Base-by-base conservation (phyloP, 1,140 invertebrate genomes). In the Galendromus occidentalis region DNA sequence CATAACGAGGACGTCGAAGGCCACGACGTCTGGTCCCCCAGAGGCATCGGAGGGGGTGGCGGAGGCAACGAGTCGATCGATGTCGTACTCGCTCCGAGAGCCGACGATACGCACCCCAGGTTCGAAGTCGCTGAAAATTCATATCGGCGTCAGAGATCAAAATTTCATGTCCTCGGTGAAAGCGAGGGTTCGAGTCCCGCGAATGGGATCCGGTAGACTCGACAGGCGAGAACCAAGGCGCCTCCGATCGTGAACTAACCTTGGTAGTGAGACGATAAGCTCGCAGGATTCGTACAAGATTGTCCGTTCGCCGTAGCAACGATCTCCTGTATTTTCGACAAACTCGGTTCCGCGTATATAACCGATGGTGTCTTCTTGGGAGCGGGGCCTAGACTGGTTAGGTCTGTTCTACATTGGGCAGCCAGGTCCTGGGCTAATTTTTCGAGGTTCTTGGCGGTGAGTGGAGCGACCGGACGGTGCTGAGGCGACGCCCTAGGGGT, bases 51-150 rank as follows among this genome's bases (percentile, higher is more conserved):
- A 25, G 51, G 51, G 14, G 75, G 74, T 42, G 73, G 74, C n/a
- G 75, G 74, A 42, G 74, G 74, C 39, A 75, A 67, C n/a, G 74
- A 75, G 66, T 71, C 71, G 1, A 75, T 59, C 14, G 51, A 59
- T 20, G 51, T 59, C 25, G 25, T 59, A 33, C 51, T 59, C 51
- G 22, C 22, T 59, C 51, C 51, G 1, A 59, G 20, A 17, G 25
- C 25, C 14, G 51, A 59, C 14, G 51, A 59, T 1, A 59, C 51
- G 33, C 51, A 20, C 2, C 51, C 25, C 51, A 59, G 20, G 33
- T 59, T 59, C 14, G 51, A 59, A 12, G 25, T 2, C 51, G 51
- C 51, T 59, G 33, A 4, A 39, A 39, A 39, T 6, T 39, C 33
- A 4, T 6, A 39, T 39, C 9, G 33, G 9, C 33, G 4, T 39